A percentile compares a stretch with the other conserved stretches of the same genome.
phyloP scores from a whole-genome alignment of 2,797 vertebrate genomes.

The Setipinna tenuifilis region DNA sequence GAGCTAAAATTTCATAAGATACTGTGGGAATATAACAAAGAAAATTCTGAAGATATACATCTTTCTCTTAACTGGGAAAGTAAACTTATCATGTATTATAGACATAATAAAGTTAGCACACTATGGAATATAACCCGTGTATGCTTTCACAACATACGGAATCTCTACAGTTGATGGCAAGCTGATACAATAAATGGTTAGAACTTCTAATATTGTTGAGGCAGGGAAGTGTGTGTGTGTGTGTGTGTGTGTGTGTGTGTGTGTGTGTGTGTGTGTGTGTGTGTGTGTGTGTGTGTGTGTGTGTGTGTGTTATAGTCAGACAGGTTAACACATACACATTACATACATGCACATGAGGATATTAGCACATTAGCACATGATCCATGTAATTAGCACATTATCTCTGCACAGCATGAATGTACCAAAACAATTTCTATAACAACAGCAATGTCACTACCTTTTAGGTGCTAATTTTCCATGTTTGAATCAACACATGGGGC shows the following conservation, averaged over 20 bases:
- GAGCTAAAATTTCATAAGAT: background rate
- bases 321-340: too few species aligned
- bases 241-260: constrained; percentile 26
- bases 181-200: background rate
- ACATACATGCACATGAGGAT: background rate
- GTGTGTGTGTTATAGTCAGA: constrained; percentile 9
- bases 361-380: background rate
- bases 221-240: constrained; percentile 2
- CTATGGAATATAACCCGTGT: background rate
- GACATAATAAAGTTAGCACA: background rate
- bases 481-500: background rate
- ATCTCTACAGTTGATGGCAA: background rate
- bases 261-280: constrained; percentile 41
- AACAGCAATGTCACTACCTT: too few species aligned
- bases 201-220: background rate
- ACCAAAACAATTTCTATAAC: background rate
- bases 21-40: background rate
- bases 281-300: constrained; percentile 24
- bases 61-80: too few species aligned
- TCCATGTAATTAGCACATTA: background rate
- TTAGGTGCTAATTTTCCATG: too few species aligned
- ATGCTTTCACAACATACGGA: background rate
- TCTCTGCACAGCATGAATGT: background rate
- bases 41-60: background rate
- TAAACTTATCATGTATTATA: too few species aligned